Base-by-base conservation (phyloP, 2,797 vertebrate genomes). In the Tiaroga cobitis region DNA sequence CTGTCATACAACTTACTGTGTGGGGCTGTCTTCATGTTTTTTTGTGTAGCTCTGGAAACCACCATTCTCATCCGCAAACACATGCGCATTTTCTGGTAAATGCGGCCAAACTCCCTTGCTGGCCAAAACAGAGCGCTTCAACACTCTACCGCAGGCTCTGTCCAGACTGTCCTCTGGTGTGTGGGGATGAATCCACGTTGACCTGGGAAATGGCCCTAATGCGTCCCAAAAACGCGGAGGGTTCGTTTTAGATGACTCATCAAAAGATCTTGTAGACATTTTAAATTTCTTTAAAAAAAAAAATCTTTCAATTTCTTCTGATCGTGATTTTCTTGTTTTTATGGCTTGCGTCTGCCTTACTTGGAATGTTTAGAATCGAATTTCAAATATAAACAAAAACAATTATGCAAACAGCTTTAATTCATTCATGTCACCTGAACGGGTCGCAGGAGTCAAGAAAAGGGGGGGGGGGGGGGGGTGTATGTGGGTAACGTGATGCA, bases 141-240 rank as follows among this genome's bases (percentile, higher is more conserved):
- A 95, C 90, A 97, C 96, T 83, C 88, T 91, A 16, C 92, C 88
- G 87, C 96, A 97, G 65, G 93, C 89, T 11, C 89, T 79, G 61
- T 97, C 96, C 87, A 96, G 86, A 54, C 90, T 83, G 72, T 97
- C 96, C 32, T 72, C 80, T 0, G 95, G 96, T 1, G 92, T 94
- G 29, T 93, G 87, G 1, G 92, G 92, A 46, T 96, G 95, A 74
- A 95, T 94, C 97, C 96, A 97, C 76, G 92, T 92, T 74, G 92
- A 93, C 82, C 96, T 92, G 5, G 96, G 96, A 87, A 96, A 96
- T 0, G 95, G 96, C 2, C 94, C 92, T 19, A 94, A 85, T 0
- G 95, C 94, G 0, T 89, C 3, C 24, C 15, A 85, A 0, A 61
- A 79, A 4, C 32, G 61, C 69, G 91, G 93, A 0, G 87, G 5